Evolutionary conservation across 2,797 vertebrate genomes (phyloP).

Genomic region (Chanos chanos): DNA sequence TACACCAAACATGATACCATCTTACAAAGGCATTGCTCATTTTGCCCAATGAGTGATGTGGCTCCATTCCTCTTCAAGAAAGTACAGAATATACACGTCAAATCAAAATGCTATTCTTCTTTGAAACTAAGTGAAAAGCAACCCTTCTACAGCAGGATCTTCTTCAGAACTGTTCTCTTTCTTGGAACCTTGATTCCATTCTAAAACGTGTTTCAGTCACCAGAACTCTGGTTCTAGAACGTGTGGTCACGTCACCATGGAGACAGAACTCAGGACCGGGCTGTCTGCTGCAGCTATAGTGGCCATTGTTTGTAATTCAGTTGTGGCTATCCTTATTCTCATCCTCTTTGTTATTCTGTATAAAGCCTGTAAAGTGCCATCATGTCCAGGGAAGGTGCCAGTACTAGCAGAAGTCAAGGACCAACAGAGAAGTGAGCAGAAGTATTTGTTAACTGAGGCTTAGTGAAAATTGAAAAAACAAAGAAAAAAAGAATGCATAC

Average conservation of each 20-base stretch:
- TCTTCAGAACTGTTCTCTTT: too few species aligned
- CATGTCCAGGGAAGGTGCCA: constrained; percentile 53
- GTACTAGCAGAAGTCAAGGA: constrained; percentile 38
- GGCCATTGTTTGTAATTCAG: constrained; percentile 74
- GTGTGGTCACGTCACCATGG: constrained; percentile 53
- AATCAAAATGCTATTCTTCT: too few species aligned
- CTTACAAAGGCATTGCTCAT: too few species aligned
- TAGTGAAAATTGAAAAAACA: background rate
- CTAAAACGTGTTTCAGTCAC: too few species aligned
- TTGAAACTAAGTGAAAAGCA: too few species aligned
- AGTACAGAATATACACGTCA: too few species aligned
- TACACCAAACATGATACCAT: too few species aligned
- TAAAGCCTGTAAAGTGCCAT: constrained; percentile 78
- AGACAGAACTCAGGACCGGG: constrained; percentile 58
- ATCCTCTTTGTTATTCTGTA: constrained; percentile 73
- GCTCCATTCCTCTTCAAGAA: too few species aligned
- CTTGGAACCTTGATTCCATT: too few species aligned
- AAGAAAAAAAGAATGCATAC: background rate
- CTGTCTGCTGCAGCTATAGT: constrained; percentile 68
- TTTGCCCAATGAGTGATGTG: too few species aligned
- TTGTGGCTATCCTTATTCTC: constrained; percentile 68
- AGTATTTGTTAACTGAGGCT: constrained; percentile 60
- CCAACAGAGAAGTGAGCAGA: constrained; percentile 56
- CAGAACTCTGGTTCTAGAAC: background rate
- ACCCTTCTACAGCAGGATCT: too few species aligned